These are phyloP conservation scores for Trimorus sp. DNA, from an alignment of 2,888 invertebrate genomes.

Conservation along the genomic window DNA sequence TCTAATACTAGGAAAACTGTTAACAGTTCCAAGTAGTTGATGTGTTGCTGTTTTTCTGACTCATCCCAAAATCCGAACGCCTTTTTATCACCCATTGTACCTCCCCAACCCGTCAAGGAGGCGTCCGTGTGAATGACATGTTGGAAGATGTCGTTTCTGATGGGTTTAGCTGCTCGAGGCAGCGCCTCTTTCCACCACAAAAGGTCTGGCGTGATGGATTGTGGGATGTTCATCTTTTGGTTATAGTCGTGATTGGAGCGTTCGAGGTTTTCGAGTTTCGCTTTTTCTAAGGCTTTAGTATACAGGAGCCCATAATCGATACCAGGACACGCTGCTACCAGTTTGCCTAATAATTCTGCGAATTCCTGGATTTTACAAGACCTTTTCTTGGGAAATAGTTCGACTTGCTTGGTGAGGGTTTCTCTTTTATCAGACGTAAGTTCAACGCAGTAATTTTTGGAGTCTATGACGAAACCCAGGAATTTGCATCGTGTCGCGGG, in stretches of 20 bases:
- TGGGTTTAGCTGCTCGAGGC: background rate
- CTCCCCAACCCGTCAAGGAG: constrained; percentile 19
- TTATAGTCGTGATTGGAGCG: constrained; percentile 12
- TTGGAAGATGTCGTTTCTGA: constrained; percentile 16
- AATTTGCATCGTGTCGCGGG: constrained; percentile 10
- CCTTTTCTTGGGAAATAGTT: background rate
- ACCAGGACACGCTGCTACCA: constrained; percentile 49
- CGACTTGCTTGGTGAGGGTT: background rate
- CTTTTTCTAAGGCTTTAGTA: constrained; percentile 10
- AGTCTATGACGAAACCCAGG: constrained; percentile 18
- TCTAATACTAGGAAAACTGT: constrained; percentile 37
- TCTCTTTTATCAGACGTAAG: constrained; percentile 10
- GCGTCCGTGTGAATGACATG: constrained; percentile 23
- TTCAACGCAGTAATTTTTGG: constrained; percentile 18
- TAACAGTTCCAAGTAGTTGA: constrained; percentile 61
- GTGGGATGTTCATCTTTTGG: constrained; percentile 28
- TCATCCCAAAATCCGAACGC: constrained; percentile 27
- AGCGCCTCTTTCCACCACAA: constrained; percentile 30
- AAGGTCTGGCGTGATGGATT: constrained; percentile 15
- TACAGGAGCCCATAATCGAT: constrained; percentile 41
- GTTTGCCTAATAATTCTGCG: constrained; percentile 16
- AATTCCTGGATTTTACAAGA: constrained; percentile 10
- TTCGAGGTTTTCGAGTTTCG: constrained; percentile 4
- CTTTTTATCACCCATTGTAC: background rate
- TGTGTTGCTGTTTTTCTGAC: constrained; percentile 47